These are phyloP conservation scores for Hydrozoanthus tunicans DNA, from an alignment of 64 coral and sea anemone species.

Conservation along the genomic window DNA sequence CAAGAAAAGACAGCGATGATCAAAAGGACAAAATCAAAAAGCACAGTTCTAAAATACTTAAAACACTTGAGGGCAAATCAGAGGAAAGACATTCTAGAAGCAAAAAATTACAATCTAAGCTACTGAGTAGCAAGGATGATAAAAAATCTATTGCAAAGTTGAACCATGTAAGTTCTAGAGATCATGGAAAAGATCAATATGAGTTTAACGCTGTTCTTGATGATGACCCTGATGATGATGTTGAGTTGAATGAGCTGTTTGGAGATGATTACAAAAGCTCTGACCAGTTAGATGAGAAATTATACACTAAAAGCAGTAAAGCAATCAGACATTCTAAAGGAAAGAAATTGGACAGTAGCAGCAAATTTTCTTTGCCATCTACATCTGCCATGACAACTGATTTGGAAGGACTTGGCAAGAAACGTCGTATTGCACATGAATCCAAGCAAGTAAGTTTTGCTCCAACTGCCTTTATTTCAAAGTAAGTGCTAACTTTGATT, in stretches of 20 bases:
- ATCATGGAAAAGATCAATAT: neutral
- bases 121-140: neutral
- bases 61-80: neutral
- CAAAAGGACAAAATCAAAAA: neutral
- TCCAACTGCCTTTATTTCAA: neutral
- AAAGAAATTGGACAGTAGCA: neutral
- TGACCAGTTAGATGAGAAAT: neutral
- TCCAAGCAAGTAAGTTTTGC: conserved; percentile 68
- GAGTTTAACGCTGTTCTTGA: neutral
- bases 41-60: neutral
- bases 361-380: neutral
- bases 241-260: conserved; percentile 9
- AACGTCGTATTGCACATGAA: conserved; percentile 79
- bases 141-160: neutral
- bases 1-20: neutral
- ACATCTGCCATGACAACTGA: neutral
- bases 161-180: neutral
- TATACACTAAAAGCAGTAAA: neutral
- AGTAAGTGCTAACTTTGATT: neutral
- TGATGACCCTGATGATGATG: neutral
- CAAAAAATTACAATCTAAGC: neutral
- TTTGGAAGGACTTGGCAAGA: conserved; percentile 75
- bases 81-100: conserved; percentile 1
- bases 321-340: neutral
- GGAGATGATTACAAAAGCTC: neutral